Conservation (phyloP, 2,113 vertebrate genomes). For the Chaetorhynchus papuensis region DNA sequence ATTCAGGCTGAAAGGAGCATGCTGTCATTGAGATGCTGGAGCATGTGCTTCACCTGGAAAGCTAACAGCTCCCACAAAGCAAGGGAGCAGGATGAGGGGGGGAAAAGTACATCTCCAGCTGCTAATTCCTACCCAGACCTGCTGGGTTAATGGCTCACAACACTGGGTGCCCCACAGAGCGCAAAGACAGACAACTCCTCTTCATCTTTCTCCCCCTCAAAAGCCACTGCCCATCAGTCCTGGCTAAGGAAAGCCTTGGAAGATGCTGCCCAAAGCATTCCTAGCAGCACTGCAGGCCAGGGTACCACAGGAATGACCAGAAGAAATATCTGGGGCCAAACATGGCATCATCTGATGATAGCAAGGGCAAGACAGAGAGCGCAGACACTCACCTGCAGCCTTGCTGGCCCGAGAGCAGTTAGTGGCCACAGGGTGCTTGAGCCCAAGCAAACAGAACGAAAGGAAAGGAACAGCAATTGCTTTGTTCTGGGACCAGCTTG, state of each 20-base stretch:
- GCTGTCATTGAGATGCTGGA: not conserved
- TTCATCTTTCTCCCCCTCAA: not conserved
- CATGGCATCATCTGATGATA: accelerated
- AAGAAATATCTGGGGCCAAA: not conserved
- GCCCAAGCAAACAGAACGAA: accelerated
- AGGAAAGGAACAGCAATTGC: not conserved
- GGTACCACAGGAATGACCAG: not conserved
- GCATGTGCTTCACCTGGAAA: conserved; percentile 12
- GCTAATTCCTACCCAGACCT: not conserved
- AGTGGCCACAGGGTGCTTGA: accelerated
- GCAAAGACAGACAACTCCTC: not conserved
- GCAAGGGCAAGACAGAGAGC: not conserved
- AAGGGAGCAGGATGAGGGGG: not conserved
- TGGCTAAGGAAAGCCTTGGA: not conserved
- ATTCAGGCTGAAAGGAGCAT: not conserved
- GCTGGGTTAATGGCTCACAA: not conserved
- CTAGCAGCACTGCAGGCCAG: not conserved
- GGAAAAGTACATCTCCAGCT: not conserved
- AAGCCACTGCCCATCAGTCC: not conserved
- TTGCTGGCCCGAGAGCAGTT: accelerated
- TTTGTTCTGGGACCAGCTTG: not conserved
- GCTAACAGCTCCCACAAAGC: not conserved
- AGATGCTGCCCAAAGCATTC: not conserved
- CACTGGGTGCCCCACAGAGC: not conserved
- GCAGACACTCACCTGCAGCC: not conserved